Evolutionary conservation across 2,797 vertebrate species (phyloP).

Genomic region (Meda fulgida): DNA sequence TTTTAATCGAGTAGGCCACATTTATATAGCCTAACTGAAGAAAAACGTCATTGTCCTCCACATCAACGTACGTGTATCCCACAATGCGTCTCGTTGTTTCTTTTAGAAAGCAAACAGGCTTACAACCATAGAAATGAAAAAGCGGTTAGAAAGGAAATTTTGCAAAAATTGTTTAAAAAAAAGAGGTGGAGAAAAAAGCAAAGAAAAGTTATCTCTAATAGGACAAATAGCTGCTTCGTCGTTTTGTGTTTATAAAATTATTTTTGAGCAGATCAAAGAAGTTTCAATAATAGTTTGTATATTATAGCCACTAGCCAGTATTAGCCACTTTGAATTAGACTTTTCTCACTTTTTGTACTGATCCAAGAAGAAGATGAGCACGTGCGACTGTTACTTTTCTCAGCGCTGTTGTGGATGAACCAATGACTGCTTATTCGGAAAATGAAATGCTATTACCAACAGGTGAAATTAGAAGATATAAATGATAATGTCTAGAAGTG

Average conservation of each 20-base stretch:
- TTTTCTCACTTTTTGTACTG: neutral
- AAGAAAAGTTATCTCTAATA: neutral
- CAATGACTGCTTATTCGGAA: neutral
- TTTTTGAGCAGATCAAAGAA: neutral
- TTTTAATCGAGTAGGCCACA: no score
- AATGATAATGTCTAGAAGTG: neutral
- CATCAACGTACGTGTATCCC: constrained; percentile 66
- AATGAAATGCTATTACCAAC: neutral
- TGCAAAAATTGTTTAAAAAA: fast-evolving
- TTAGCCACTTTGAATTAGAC: neutral
- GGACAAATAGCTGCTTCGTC: neutral
- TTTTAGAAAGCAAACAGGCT: constrained; percentile 61
- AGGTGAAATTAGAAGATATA: neutral
- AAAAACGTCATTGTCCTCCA: constrained; percentile 51
- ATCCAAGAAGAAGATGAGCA: no score
- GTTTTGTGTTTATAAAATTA: neutral
- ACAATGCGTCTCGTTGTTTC: constrained; percentile 71
- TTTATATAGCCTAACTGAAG: neutral
- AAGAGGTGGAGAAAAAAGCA: neutral
- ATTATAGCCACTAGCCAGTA: neutral
- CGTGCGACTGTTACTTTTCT: neutral
- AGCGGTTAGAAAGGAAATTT: constrained; percentile 67
- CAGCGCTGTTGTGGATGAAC: neutral
- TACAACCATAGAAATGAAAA: neutral
- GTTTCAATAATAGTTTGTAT: neutral